phyloP scores from a whole-genome alignment of 2,113 vertebrate species.

The Gobio gobio region DNA sequence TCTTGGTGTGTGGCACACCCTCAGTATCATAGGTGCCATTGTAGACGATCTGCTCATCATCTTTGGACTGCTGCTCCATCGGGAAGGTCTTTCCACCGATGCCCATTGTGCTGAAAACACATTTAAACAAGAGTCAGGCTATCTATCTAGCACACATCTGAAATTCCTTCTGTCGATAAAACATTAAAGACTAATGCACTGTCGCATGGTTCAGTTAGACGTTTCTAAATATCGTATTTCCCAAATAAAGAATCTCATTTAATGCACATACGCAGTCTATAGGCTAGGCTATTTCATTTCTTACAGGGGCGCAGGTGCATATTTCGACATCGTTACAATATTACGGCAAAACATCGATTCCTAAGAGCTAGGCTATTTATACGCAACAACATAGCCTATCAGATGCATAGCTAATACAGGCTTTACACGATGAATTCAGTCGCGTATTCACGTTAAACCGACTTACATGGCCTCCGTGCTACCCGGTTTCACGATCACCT shows the following conservation, averaged over 20 bases:
- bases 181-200: not conserved
- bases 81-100: constrained; percentile 87
- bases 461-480: constrained; percentile 89
- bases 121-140: constrained; percentile 58
- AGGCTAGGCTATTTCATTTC: not conserved
- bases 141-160: not conserved
- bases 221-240: not conserved
- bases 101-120: constrained; percentile 85
- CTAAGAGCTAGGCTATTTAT: not conserved
- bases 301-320: not conserved
- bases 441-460: constrained; percentile 56
- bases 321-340: not conserved
- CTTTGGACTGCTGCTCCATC: constrained; percentile 88
- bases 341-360: not conserved
- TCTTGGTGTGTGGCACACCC: constrained; percentile 95
- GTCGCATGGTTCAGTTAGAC: not conserved
- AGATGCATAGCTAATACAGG: not conserved
- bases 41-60: constrained; percentile 85
- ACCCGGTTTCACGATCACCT: constrained; percentile 88
- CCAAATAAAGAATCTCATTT: not conserved
- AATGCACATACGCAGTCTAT: not conserved
- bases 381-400: not conserved
- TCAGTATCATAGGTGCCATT: constrained; percentile 91
- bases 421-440: too few species aligned
- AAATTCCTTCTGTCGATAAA: not conserved